Percentiles rank a stretch among this genome's conserved stretches.
These are phyloP conservation scores for Thinocorus orbignyianus DNA, from an alignment of 2,113 vertebrate species.

Conservation along the genomic window DNA sequence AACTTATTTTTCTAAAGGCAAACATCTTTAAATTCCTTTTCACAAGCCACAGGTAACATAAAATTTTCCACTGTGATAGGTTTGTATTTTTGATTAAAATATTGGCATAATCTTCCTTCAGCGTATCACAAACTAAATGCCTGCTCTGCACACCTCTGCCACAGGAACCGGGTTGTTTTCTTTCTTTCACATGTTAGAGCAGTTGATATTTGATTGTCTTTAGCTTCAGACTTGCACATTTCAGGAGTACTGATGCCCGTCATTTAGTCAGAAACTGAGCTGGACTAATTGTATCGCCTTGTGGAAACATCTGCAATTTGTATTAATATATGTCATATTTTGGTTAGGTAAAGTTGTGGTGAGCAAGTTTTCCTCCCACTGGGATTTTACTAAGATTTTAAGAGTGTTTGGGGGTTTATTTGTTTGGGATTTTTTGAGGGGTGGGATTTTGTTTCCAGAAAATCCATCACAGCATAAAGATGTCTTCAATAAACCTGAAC, in stretches of 20 bases:
- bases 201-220: neutral
- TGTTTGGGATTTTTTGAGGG: neutral
- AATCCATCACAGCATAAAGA: neutral
- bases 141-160: neutral
- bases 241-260: neutral
- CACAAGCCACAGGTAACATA: neutral
- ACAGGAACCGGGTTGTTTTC: neutral
- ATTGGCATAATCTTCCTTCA: neutral
- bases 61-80: neutral
- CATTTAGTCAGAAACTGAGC: neutral
- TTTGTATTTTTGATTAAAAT: neutral
- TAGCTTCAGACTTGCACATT: neutral
- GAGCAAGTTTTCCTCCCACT: neutral
- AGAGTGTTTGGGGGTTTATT: neutral
- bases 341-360: neutral
- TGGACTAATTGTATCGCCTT: neutral
- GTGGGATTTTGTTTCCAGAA: neutral
- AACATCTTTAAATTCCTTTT: neutral
- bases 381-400: neutral
- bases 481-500: neutral
- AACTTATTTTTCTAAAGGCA: neutral
- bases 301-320: neutral
- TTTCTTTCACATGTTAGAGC: neutral
- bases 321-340: neutral
- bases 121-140: neutral